phyloP scores from a whole-genome alignment of 1,140 invertebrate species.

The Hyles euphorbiae region DNA sequence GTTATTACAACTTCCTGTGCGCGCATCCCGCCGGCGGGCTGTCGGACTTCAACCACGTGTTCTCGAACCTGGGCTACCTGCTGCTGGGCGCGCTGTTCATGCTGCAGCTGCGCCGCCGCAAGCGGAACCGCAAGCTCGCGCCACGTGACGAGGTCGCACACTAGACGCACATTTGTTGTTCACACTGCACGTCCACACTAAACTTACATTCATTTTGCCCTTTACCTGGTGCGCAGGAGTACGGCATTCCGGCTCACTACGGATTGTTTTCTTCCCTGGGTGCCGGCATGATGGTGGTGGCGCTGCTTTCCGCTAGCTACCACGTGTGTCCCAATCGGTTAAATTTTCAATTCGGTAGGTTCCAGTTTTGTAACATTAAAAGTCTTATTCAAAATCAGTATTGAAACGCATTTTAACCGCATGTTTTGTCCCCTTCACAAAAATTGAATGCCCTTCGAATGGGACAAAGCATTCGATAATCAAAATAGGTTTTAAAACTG shows the following conservation, averaged over 20 bases:
- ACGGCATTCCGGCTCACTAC: conserved; percentile 92
- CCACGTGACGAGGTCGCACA: conserved; percentile 43
- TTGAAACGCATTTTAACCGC: too few relatives aligned
- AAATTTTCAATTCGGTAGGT: conserved; percentile 93
- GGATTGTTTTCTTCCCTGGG: conserved; percentile 95
- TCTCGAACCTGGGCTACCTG: conserved; percentile 92
- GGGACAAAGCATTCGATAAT: too few relatives aligned
- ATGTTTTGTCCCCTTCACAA: too few relatives aligned
- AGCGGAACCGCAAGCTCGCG: conserved; percentile 21
- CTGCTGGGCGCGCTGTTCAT: conserved; percentile 86
- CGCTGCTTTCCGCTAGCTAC: conserved; percentile 90
- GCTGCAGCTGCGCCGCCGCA: conserved; percentile 77
- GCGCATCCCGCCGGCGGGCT: conserved; percentile 85
- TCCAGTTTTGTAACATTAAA: too few relatives aligned
- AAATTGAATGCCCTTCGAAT: too few relatives aligned
- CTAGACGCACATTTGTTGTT: background rate
- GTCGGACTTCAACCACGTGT: conserved; percentile 91
- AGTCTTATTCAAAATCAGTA: too few relatives aligned
- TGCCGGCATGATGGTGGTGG: conserved; percentile 91
- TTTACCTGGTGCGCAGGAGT: conserved; percentile 35
- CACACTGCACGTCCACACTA: background rate
- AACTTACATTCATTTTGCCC: background rate
- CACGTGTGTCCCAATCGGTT: conserved; percentile 92
- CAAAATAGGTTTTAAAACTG: too few relatives aligned
- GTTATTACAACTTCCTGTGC: conserved; percentile 96